Percentiles rank a stretch among this genome's conserved stretches.
Evolutionary conservation across 2,113 vertebrate species (phyloP).

Genomic region (Micronycteris hirsuta): DNA sequence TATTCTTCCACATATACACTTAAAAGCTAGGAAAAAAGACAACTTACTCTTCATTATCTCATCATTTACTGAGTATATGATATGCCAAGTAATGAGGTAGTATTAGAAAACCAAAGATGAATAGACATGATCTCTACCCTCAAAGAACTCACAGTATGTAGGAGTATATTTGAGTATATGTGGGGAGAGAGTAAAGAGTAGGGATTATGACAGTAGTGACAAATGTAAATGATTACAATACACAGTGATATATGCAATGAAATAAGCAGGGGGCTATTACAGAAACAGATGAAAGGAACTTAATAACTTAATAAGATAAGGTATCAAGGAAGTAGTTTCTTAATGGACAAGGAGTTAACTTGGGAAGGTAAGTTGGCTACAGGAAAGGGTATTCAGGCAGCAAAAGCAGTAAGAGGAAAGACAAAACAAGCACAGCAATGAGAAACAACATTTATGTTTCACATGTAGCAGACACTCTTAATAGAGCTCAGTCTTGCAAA

Average conservation of each 20-base stretch:
- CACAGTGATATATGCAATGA: not conserved
- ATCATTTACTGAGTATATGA: not conserved
- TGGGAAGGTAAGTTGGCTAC: not conserved
- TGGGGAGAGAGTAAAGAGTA: not conserved
- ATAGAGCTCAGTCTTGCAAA: not conserved
- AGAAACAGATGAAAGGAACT: not conserved
- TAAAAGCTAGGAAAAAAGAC: not conserved
- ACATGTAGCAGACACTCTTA: not conserved
- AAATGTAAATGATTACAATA: conserved; percentile 15
- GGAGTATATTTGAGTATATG: not conserved
- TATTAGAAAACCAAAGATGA: not conserved
- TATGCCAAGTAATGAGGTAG: not conserved
- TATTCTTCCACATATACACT: not conserved
- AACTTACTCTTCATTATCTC: conserved; percentile 1
- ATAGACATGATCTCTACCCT: not conserved
- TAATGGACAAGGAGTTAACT: not conserved
- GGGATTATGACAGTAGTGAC: not conserved
- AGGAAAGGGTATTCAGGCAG: not conserved
- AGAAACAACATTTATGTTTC: not conserved
- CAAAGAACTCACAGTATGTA: not conserved
- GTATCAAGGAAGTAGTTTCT: not conserved
- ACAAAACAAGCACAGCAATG: not conserved
- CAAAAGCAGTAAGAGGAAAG: not conserved
- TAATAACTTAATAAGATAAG: conserved; percentile 18
- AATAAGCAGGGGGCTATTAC: not conserved